These are phyloP conservation scores for Lepetodrilus schrolli DNA, from an alignment of 2,888 invertebrate species.

Conservation along the genomic window DNA sequence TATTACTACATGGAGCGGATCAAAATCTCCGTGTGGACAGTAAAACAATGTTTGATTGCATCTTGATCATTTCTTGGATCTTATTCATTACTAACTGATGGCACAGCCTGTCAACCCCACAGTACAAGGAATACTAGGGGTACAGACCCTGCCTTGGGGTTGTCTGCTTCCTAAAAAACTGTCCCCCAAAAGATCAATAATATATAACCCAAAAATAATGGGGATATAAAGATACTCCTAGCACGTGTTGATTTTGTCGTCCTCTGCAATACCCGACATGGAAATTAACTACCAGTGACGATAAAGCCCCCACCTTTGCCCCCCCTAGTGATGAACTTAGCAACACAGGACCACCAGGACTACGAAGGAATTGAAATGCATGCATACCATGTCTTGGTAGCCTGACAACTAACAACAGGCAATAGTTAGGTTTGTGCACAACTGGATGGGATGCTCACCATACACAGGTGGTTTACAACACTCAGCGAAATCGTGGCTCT, in stretches of 20 bases:
- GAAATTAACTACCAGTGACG: too few relatives aligned
- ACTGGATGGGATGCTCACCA: constrained; percentile 15
- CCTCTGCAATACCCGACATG: too few relatives aligned
- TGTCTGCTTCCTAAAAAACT: constrained; percentile 4
- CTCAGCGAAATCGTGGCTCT: constrained; percentile 10
- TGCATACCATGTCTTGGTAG: constrained; percentile 2
- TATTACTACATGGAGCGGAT: too few relatives aligned
- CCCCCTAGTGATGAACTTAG: constrained; percentile 10
- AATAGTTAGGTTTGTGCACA: constrained; percentile 22
- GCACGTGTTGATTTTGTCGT: too few relatives aligned
- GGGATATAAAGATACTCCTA: constrained; percentile 13
- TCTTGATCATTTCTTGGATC: too few relatives aligned
- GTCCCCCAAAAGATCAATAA: background rate
- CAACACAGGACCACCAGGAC: background rate
- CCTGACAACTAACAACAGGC: constrained; percentile 11
- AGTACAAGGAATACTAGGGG: too few relatives aligned
- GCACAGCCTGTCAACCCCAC: too few relatives aligned
- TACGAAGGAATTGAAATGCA: constrained; percentile 1
- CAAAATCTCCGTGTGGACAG: too few relatives aligned
- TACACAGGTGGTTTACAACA: constrained; percentile 20
- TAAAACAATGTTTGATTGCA: too few relatives aligned
- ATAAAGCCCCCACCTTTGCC: constrained; percentile 16
- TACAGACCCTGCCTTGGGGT: too few relatives aligned
- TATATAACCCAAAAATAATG: background rate
- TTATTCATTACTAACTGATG: too few relatives aligned